Evolutionary conservation across 1,140 invertebrate genomes (phyloP), one percentile per base, ranked within the genome.

Genomic region (Sycobia sp.): DNA sequence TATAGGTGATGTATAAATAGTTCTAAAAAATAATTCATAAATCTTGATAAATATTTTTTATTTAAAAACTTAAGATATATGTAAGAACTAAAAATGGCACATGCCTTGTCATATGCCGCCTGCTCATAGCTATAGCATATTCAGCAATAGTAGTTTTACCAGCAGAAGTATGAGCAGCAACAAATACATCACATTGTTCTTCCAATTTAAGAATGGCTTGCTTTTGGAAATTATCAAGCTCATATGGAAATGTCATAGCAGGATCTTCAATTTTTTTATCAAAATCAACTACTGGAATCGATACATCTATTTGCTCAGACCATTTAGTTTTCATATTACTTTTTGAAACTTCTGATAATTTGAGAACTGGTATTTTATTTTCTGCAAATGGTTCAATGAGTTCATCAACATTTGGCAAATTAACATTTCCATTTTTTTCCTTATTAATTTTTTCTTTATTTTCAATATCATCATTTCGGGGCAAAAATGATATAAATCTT

Each of bases 141-240:
- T 99, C 97, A 3, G 98, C 98, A 13, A 99, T 95, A 0, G 98
- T 97, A 2, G 98, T 99, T 84, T 99, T 99, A 16, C 97, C 98
- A 4, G 98, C 97, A 0, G 97, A 99, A 0, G 97, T 99, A 77
- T 99, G 98, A 13, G 97, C 98, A 9, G 97, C 94, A 1, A 99
- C 96, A 83, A 99, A 99, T 2, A 99, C 95, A 81, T 96, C 95
- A 67, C 96, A 89, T 44, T 93, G 90, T 71, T 95, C 89, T 84
- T 99, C 97, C 38, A 99, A 82, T 77, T 92, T 93, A 10, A 98
- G 77, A 69, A 99, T 95, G 8, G 97, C 96, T 84, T 91, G 87
- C 81, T 99, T 97, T 79, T 99, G 97, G 75, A 99, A 99, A 8
- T 87, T 92, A 80, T 99, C 98, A 68, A 99, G 84, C 76, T 97